Evolutionary conservation across 2,113 vertebrate genomes (phyloP).

Genomic region (Okapia johnstoni): DNA sequence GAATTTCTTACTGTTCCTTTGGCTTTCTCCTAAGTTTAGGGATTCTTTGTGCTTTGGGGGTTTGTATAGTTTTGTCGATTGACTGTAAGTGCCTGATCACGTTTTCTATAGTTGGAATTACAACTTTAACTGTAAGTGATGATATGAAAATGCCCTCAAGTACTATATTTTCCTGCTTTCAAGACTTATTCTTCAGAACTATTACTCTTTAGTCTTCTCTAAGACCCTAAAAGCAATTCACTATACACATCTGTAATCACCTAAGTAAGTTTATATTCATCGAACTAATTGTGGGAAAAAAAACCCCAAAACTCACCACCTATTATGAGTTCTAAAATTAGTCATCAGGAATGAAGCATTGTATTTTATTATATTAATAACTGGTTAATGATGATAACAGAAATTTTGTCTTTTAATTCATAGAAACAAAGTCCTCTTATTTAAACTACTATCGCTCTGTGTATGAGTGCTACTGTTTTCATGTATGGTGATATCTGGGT

Average conservation of each 20-base stretch:
- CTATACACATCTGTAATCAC: not conserved
- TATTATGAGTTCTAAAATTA: conserved; percentile 27
- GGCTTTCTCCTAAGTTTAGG: not conserved
- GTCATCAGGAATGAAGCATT: not conserved
- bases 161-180: not conserved
- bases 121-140: not conserved
- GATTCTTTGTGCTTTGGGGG: not conserved
- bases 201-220: not conserved
- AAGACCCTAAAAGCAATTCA: not conserved
- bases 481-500: not conserved
- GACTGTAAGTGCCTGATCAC: not conserved
- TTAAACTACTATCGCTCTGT: not conserved
- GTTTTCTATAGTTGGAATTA: not conserved
- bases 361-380: conserved; percentile 16
- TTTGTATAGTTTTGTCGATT: not conserved
- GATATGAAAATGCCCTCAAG: not conserved
- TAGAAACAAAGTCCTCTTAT: not conserved
- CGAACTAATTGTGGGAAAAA: not conserved
- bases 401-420: not conserved
- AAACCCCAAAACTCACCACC: not conserved
- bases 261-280: conserved; percentile 1
- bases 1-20: not conserved
- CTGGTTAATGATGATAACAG: not conserved
- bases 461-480: not conserved
- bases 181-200: not conserved